Conservation (phyloP, 2,888 invertebrate genomes). For the Camponotus fellah region DNA sequence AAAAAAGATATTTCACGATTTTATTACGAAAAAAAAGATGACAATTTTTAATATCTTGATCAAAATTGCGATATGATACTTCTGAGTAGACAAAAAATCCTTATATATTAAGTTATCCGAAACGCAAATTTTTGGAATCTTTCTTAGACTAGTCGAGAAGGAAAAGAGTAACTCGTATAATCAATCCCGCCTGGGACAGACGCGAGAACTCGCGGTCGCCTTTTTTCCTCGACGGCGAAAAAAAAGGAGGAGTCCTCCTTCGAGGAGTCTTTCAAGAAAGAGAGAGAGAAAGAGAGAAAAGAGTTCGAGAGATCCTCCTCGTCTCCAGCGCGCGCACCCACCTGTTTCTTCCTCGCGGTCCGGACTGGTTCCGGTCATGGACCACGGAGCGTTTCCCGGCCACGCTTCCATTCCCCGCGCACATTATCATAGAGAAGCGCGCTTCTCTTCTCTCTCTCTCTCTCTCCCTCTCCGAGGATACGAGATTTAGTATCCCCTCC, state of each 20-base stretch:
- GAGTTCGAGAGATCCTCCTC: neutral
- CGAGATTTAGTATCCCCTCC: neutral
- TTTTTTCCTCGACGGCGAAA: neutral
- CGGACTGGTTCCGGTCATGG: conserved; percentile 73
- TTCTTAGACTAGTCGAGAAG: neutral
- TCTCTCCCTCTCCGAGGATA: neutral
- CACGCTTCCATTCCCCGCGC: conserved; percentile 29
- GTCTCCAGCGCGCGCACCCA: neutral
- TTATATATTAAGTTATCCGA: too few species aligned
- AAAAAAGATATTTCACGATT: neutral
- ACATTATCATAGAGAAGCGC: conserved; percentile 49
- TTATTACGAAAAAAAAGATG: neutral
- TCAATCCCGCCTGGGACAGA: neutral
- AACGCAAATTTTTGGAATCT: neutral
- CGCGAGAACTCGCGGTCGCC: conserved; percentile 9
- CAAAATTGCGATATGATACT: neutral
- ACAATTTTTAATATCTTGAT: neutral
- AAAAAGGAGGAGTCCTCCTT: neutral
- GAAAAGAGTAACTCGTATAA: neutral
- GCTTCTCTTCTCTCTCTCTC: neutral
- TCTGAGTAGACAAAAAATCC: too few species aligned
- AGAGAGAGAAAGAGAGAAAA: neutral
- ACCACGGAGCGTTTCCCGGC: conserved; percentile 66
- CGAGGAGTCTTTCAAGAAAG: conserved; percentile 5
- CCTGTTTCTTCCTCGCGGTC: conserved; percentile 41